Evolutionary conservation across 2,113 vertebrate species (phyloP).

Genomic region (Fregata magnificens): DNA sequence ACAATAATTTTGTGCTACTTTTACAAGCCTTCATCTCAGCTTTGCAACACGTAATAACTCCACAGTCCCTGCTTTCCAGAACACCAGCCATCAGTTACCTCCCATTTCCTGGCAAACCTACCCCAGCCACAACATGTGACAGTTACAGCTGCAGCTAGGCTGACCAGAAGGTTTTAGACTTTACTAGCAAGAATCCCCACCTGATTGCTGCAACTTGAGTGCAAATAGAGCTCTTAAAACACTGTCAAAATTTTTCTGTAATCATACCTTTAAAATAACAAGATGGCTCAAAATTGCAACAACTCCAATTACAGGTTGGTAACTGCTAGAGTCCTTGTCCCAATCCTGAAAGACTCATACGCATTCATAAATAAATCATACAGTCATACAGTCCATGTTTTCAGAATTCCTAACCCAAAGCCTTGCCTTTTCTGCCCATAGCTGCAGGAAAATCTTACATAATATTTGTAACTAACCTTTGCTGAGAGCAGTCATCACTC

Average conservation of each 20-base stretch:
- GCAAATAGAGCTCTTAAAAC: not conserved
- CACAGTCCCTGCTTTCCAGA: not conserved
- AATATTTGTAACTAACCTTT: not conserved
- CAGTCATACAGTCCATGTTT: not conserved
- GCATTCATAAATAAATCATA: not conserved
- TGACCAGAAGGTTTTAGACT: not conserved
- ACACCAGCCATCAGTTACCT: not conserved
- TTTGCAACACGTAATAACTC: not conserved
- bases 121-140: not conserved
- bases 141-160: fast-evolving
- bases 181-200: not conserved
- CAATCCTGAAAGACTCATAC: not conserved
- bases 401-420: not conserved
- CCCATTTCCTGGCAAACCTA: not conserved
- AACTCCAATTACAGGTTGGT: not conserved
- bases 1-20: not conserved
- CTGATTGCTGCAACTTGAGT: not conserved
- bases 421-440: not conserved
- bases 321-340: not conserved
- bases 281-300: not conserved
- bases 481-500: not conserved
- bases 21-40: not conserved
- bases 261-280: not conserved
- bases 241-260: not conserved
- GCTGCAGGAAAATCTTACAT: not conserved